phyloP scores from a whole-genome alignment of 2,888 invertebrate genomes.

The Pyrochroa serraticornis region DNA sequence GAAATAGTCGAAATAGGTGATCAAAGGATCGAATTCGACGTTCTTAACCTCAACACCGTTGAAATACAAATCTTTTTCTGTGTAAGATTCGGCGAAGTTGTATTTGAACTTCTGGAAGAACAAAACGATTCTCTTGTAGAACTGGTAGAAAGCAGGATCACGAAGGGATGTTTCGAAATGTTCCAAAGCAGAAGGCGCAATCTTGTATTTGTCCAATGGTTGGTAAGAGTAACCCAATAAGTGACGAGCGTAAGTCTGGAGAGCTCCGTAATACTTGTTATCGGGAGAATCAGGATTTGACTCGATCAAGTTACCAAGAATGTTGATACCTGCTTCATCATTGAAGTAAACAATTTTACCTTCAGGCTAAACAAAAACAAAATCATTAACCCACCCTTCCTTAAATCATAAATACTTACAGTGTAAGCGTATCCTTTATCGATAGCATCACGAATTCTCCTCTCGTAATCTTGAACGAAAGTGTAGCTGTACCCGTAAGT shows the following conservation, averaged over 20 bases:
- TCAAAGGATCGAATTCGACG: conserved; percentile 68
- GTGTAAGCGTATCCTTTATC: conserved; percentile 60
- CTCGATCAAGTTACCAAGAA: conserved; percentile 70
- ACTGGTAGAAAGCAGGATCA: conserved; percentile 73
- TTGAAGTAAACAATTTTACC: conserved; percentile 62
- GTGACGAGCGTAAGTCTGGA: conserved; percentile 61
- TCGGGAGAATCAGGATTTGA: conserved; percentile 69
- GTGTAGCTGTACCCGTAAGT: conserved; percentile 62
- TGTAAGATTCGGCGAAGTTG: conserved; percentile 67
- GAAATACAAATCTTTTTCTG: conserved; percentile 62
- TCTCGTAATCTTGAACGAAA: conserved; percentile 57
- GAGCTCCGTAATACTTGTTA: conserved; percentile 59
- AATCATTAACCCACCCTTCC: not conserved
- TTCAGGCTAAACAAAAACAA: conserved; percentile 34
- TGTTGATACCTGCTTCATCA: conserved; percentile 66
- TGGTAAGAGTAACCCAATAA: conserved; percentile 62
- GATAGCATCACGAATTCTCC: conserved; percentile 65
- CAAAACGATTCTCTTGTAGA: conserved; percentile 65
- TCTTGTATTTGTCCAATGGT: conserved; percentile 52
- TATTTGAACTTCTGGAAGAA: conserved; percentile 67
- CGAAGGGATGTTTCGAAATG: conserved; percentile 68
- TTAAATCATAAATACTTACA: conserved; percentile 42
- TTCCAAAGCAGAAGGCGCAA: conserved; percentile 67
- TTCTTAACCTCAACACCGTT: conserved; percentile 67
- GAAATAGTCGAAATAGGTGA: conserved; percentile 72